Conservation (phyloP, 2,113 vertebrate genomes). For the Misgurnus mizolepis region DNA sequence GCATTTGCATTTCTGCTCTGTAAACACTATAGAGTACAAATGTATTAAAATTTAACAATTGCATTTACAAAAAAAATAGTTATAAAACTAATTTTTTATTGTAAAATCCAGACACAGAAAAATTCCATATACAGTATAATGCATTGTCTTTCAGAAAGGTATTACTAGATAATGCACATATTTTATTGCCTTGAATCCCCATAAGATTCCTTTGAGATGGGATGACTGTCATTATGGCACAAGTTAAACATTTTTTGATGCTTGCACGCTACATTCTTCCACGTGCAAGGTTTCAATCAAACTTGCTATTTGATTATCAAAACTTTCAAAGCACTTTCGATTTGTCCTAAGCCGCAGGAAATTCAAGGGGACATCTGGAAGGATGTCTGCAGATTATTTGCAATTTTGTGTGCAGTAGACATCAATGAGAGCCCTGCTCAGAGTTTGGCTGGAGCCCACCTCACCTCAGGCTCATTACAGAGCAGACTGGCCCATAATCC, state of each 20-base stretch:
- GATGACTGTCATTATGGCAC: constrained; percentile 33
- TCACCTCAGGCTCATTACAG: constrained; percentile 67
- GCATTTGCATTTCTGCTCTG: too few relatives aligned
- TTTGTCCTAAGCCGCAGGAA: constrained; percentile 79
- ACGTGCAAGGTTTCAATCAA: constrained; percentile 72
- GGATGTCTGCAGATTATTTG: constrained; percentile 78
- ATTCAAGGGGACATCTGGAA: constrained; percentile 80
- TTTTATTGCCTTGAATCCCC: neutral
- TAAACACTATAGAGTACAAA: too few relatives aligned
- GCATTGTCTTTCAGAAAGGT: neutral
- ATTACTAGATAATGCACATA: neutral
- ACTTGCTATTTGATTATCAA: constrained; percentile 76
- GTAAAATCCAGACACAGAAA: neutral
- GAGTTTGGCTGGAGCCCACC: constrained; percentile 61
- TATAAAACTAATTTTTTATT: neutral
- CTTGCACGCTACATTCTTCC: constrained; percentile 66
- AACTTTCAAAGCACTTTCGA: constrained; percentile 76
- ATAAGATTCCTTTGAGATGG: constrained; percentile 9
- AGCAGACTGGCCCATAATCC: constrained; percentile 72
- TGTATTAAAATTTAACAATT: too few relatives aligned
- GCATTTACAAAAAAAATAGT: too few relatives aligned
- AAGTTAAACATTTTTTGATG: constrained; percentile 39
- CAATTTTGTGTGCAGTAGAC: constrained; percentile 78
- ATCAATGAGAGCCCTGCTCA: constrained; percentile 70
- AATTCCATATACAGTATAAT: too few relatives aligned